These are phyloP conservation scores for Puffinus mauretanicus DNA, from an alignment of 2,113 vertebrate genomes.

Conservation along the genomic window DNA sequence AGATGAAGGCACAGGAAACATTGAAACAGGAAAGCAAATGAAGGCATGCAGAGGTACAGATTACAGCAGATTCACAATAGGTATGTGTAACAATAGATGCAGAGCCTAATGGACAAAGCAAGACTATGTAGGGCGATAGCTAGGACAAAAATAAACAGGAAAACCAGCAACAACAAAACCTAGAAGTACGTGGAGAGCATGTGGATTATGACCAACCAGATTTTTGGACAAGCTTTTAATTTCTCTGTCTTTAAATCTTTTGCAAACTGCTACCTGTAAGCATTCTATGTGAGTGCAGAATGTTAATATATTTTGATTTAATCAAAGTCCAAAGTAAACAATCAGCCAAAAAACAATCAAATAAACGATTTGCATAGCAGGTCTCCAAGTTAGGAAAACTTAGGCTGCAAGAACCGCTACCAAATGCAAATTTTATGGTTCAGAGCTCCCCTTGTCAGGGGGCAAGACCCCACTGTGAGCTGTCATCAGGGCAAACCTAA, in stretches of 20 bases:
- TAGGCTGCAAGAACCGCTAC: background rate
- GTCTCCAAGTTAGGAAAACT: background rate
- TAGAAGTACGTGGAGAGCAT: background rate
- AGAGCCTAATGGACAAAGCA: background rate
- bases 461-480: background rate
- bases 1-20: background rate
- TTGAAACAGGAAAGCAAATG: background rate
- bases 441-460: background rate
- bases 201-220: background rate
- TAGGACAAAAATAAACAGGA: background rate
- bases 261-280: background rate
- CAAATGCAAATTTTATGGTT: background rate
- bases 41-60: background rate
- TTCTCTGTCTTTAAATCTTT: background rate
- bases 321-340: background rate
- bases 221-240: background rate
- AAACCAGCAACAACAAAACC: background rate
- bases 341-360: background rate
- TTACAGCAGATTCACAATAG: background rate
- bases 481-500: background rate
- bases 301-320: background rate
- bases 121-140: background rate
- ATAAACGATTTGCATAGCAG: background rate
- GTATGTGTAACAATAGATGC: background rate
- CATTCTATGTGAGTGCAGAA: background rate